Conservation (phyloP, 30 jellyfish, hydroid and myxozoan species). For the Rhopilema esculentum region DNA sequence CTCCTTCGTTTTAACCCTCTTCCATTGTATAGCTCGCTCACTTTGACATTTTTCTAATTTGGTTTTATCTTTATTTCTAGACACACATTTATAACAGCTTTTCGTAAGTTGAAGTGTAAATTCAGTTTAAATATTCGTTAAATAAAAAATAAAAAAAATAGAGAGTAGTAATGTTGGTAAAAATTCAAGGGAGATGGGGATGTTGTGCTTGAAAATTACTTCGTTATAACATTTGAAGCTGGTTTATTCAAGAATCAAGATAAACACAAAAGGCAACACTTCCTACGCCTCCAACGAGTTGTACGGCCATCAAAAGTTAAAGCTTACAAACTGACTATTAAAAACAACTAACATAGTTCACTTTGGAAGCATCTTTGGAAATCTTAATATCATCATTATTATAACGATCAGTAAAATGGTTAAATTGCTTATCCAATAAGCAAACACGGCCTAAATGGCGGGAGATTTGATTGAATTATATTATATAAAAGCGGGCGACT, state of each 20-base stretch:
- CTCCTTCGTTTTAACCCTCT: too few species aligned
- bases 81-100: too few species aligned
- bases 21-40: too few species aligned
- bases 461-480: constrained; percentile 31
- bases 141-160: too few species aligned
- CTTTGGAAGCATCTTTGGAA: neutral
- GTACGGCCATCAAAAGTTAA: neutral
- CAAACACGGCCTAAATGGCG: neutral
- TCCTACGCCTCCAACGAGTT: too few species aligned
- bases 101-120: neutral
- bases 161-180: neutral
- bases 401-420: neutral
- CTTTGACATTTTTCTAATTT: too few species aligned
- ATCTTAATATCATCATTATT: neutral
- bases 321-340: neutral
- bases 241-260: too few species aligned
- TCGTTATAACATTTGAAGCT: neutral
- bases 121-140: neutral
- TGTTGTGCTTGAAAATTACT: neutral
- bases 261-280: too few species aligned
- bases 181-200: neutral
- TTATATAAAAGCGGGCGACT: neutral
- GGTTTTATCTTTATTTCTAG: too few species aligned
- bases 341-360: neutral
- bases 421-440: constrained; percentile 4